Conservation (phyloP, 2,113 vertebrate species). For the Columbina picui region DNA sequence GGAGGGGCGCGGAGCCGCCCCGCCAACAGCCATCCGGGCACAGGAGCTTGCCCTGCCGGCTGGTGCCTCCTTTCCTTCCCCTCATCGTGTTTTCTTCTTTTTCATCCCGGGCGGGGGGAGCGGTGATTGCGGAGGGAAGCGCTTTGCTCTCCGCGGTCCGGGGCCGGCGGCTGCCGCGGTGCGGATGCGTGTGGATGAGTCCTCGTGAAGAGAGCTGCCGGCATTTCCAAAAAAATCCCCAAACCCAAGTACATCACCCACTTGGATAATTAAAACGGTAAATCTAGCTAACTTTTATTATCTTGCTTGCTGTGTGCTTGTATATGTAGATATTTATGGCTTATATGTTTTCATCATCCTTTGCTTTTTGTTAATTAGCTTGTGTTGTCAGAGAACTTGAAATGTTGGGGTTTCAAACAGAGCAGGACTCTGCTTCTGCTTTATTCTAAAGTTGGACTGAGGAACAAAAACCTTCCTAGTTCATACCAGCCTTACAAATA, state of each 20-base stretch:
- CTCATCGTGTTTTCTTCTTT: not conserved
- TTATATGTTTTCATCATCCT: not conserved
- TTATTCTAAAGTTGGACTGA: constrained; percentile 1
- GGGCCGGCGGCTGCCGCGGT: not conserved
- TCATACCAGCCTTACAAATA: not conserved
- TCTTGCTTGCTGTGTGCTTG: constrained; percentile 18
- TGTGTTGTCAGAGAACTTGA: not conserved
- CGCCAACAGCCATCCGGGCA: not conserved
- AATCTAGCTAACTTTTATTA: constrained; percentile 44
- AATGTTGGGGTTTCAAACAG: not conserved
- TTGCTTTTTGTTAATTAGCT: not conserved
- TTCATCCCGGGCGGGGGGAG: not conserved
- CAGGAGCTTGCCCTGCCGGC: not conserved
- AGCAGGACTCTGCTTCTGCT: not conserved
- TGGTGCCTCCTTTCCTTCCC: not conserved
- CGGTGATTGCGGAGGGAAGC: not conserved
- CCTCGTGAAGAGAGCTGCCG: constrained; percentile 13
- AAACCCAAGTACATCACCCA: constrained; percentile 33
- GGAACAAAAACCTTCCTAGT: not conserved
- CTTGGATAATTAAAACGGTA: constrained; percentile 59
- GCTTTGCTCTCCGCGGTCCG: not conserved
- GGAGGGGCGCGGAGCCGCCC: not conserved
- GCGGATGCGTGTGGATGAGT: not conserved
- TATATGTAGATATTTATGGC: not conserved
- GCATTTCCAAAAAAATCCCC: not conserved